These are phyloP conservation scores for Pipistrellus kuhlii DNA, from an alignment of 2,797 vertebrate species.

Conservation along the genomic window DNA sequence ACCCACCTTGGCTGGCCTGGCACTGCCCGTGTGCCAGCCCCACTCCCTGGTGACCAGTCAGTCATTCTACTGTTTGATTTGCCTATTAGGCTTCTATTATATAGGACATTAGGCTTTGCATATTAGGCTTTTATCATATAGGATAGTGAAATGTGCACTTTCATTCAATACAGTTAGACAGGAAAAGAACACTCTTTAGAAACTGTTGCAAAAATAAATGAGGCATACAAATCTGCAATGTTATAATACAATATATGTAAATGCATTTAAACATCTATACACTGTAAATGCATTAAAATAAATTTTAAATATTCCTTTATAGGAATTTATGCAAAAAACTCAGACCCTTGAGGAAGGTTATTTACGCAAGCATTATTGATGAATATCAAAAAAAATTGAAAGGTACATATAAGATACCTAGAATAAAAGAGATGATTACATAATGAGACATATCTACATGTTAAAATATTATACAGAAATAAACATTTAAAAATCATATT, in stretches of 20 bases:
- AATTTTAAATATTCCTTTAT: neutral
- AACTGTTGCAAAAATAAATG: neutral
- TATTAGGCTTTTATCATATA: too few relatives aligned
- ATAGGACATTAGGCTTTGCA: too few relatives aligned
- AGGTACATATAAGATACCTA: neutral
- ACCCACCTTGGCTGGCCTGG: too few relatives aligned
- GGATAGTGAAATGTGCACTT: neutral
- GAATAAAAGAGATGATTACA: neutral
- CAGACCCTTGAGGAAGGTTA: neutral
- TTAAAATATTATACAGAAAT: constrained; percentile 11
- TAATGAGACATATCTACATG: neutral
- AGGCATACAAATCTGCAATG: neutral
- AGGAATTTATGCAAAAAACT: neutral
- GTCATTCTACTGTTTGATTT: too few relatives aligned
- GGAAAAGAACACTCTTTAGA: constrained; percentile 16
- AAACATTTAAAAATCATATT: neutral
- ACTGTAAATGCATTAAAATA: neutral
- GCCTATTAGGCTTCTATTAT: too few relatives aligned
- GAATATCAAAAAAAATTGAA: neutral
- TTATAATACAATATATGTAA: constrained; percentile 51
- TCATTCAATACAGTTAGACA: neutral
- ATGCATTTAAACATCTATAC: neutral
- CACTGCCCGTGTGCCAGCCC: accelerated
- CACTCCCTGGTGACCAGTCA: too few relatives aligned
- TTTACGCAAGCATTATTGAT: constrained; percentile 3